Evolutionary conservation across 2,888 invertebrate species (phyloP).

Genomic region (Leucophora obtusa): DNA sequence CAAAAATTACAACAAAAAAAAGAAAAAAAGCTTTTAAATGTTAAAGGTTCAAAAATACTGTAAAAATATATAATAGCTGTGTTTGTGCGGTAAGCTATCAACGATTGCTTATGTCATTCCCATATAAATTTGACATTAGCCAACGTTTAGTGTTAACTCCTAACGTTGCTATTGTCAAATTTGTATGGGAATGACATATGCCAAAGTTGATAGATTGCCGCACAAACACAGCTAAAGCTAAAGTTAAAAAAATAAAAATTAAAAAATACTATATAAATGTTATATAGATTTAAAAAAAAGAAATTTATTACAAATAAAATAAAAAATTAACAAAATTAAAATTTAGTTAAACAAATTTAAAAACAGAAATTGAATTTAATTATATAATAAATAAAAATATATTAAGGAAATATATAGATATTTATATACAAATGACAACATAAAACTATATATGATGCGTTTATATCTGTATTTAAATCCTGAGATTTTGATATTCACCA

Average conservation of each 20-base stretch:
- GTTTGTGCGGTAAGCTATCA: too few species aligned
- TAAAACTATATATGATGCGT: too few species aligned
- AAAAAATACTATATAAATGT: constrained; percentile 51
- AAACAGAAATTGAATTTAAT: constrained; percentile 50
- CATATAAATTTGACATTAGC: too few species aligned
- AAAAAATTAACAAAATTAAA: constrained; percentile 12
- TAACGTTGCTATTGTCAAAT: too few species aligned
- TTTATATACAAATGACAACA: constrained; percentile 44
- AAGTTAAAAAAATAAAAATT: too few species aligned
- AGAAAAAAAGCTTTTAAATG: constrained; percentile 51
- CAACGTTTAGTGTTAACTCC: too few species aligned
- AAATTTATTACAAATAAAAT: constrained; percentile 26
- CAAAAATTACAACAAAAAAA: constrained; percentile 1
- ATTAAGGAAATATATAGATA: constrained; percentile 12
- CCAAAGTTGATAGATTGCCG: too few species aligned
- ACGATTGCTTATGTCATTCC: too few species aligned
- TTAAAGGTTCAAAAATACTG: constrained; percentile 49
- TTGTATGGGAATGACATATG: too few species aligned
- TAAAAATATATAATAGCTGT: constrained; percentile 28
- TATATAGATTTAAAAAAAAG: constrained; percentile 44
- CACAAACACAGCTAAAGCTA: too few species aligned
- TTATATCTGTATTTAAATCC: too few species aligned
- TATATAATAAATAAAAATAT: constrained; percentile 33
- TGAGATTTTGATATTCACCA: too few species aligned
- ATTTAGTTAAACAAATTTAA: constrained; percentile 38